A percentile compares a stretch with the other conserved stretches of the same genome.
phyloP scores from a whole-genome alignment of 2,797 vertebrate species.

The Selene dorsalis region DNA sequence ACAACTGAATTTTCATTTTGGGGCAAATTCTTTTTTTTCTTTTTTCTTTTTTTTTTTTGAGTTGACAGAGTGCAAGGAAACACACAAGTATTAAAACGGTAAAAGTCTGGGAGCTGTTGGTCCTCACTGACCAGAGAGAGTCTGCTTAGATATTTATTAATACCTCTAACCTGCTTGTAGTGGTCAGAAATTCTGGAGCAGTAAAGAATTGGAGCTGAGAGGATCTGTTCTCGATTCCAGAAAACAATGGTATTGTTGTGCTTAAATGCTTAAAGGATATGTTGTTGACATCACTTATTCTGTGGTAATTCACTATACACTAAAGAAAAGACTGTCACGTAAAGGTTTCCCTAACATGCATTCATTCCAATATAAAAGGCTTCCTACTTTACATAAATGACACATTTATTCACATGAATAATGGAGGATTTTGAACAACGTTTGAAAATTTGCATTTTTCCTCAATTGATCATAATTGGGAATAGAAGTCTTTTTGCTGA shows the following conservation, averaged over 20 bases:
- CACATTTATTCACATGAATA: slow-evolving; percentile 1
- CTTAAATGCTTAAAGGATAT: background rate
- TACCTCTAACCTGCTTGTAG: slow-evolving; percentile 20
- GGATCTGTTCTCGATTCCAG: background rate
- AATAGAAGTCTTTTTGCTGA: slow-evolving; percentile 10
- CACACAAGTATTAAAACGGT: slow-evolving; percentile 55
- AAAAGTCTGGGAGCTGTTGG: slow-evolving; percentile 56
- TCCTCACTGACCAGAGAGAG: slow-evolving; percentile 35
- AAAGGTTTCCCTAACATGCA: background rate
- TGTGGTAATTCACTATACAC: background rate
- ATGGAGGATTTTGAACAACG: background rate
- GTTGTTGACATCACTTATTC: slow-evolving; percentile 26
- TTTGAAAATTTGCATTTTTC: background rate
- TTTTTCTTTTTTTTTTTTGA: slow-evolving; percentile 23
- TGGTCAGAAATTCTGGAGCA: slow-evolving; percentile 10
- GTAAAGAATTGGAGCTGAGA: slow-evolving; percentile 7
- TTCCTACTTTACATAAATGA: background rate
- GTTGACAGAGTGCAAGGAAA: slow-evolving; percentile 53
- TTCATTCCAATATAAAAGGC: background rate
- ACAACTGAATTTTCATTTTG: slow-evolving; percentile 61
- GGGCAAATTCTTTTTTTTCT: slow-evolving; percentile 26
- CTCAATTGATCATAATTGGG: background rate
- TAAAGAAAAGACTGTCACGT: too few species aligned
- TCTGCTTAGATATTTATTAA: slow-evolving; percentile 46
- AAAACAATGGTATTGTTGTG: background rate